Conservation (phyloP, 2,113 vertebrate species). For the Guaruba guarouba region DNA sequence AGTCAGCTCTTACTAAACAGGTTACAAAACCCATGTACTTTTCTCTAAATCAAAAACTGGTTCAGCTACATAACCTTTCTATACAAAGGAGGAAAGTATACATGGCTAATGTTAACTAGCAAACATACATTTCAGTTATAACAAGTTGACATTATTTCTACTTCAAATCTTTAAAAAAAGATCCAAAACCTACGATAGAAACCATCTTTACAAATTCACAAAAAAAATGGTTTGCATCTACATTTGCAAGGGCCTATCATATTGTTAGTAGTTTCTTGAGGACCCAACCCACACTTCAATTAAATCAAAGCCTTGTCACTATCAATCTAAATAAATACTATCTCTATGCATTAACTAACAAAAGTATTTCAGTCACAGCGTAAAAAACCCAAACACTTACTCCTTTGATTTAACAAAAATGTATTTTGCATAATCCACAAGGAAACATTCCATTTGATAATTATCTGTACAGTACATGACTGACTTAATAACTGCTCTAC, state of each 20-base stretch:
- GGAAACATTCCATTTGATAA: constrained; percentile 71
- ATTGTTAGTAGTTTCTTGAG: background rate
- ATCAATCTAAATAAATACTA: background rate
- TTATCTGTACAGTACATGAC: constrained; percentile 32
- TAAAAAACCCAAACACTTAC: constrained; percentile 38
- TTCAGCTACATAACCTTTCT: background rate
- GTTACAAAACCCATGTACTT: accelerated
- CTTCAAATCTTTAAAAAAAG: background rate
- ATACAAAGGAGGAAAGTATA: background rate
- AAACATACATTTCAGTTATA: background rate
- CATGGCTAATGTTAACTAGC: background rate
- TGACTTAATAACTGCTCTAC: constrained; percentile 72
- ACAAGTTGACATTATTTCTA: background rate
- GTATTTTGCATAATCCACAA: constrained; percentile 77
- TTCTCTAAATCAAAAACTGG: background rate
- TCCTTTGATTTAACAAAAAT: constrained; percentile 64
- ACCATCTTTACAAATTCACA: background rate
- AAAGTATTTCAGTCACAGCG: background rate
- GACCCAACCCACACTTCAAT: background rate
- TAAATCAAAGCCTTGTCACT: background rate
- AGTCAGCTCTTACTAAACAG: background rate
- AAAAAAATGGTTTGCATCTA: background rate
- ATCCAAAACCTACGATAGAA: background rate
- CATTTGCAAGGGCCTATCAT: background rate
- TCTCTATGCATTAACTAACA: background rate